These are phyloP conservation scores for Cervus canadensis DNA, from an alignment of 2,113 vertebrate genomes.

Conservation along the genomic window DNA sequence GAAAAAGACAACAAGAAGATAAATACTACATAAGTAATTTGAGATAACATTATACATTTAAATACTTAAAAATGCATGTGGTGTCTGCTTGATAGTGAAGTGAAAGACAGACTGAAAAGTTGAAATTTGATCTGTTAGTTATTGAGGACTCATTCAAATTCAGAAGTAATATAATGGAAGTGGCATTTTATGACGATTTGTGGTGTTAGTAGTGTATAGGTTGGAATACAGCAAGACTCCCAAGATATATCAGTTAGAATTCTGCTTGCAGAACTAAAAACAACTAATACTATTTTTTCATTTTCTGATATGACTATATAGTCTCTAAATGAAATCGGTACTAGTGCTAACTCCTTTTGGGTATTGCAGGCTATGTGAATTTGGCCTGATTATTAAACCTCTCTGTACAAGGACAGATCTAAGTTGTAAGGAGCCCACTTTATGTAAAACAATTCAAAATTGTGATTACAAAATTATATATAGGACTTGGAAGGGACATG, in stretches of 20 bases:
- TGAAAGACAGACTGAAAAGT: neutral
- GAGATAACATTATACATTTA: neutral
- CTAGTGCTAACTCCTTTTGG: neutral
- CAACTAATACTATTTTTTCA: neutral
- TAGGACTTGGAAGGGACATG: neutral
- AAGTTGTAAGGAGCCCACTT: neutral
- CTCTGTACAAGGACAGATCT: neutral
- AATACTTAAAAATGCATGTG: neutral
- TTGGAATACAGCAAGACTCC: neutral
- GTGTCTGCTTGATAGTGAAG: neutral
- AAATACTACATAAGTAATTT: neutral
- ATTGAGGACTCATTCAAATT: conserved; percentile 1
- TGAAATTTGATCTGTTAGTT: conserved; percentile 5
- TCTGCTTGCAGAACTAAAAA: neutral
- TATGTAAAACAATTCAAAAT: neutral
- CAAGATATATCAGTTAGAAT: neutral
- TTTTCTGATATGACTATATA: neutral
- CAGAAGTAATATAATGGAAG: neutral
- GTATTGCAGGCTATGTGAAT: neutral
- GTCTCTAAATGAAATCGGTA: neutral
- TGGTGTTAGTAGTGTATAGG: neutral
- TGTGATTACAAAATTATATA: neutral
- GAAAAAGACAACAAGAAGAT: neutral
- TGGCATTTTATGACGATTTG: neutral
- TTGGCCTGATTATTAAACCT: neutral